These are phyloP conservation scores for Leptopilina myrica DNA, from an alignment of 2,888 invertebrate genomes.

Conservation along the genomic window DNA sequence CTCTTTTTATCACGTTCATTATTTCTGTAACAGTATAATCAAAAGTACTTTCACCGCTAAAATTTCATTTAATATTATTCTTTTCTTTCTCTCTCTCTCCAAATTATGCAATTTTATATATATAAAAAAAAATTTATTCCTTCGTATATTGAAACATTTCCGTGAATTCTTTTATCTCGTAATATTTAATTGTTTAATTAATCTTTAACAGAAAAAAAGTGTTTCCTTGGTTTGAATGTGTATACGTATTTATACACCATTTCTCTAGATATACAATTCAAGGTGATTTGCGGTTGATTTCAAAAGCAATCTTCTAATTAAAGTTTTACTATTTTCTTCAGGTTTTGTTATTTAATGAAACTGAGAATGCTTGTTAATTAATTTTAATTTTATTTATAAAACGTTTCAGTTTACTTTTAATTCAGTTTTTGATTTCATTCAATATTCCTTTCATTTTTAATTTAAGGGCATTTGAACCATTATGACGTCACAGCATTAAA, in stretches of 20 bases:
- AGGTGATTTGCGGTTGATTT: background rate
- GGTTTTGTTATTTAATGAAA: too few relatives aligned
- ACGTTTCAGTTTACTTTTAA: too few relatives aligned
- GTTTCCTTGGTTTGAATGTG: background rate
- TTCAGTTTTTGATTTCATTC: too few relatives aligned
- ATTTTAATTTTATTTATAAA: too few relatives aligned
- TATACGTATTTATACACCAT: background rate
- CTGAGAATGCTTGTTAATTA: too few relatives aligned
- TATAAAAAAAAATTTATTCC: background rate
- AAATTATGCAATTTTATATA: background rate
- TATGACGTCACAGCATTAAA: too few relatives aligned
- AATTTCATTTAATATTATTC: background rate
- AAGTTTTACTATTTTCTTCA: background rate
- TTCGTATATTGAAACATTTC: background rate
- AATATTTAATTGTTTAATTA: conserved; percentile 14
- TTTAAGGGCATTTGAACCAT: too few relatives aligned
- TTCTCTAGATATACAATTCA: background rate
- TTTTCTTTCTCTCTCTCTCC: background rate
- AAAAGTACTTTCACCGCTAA: background rate
- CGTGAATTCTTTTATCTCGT: background rate
- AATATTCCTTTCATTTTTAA: too few relatives aligned
- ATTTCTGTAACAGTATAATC: background rate
- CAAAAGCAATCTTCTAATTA: background rate
- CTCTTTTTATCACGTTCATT: conserved; percentile 16
- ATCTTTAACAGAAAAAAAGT: background rate